Conservation (phyloP, 2,113 vertebrate species). For the Toxostoma redivivum region DNA sequence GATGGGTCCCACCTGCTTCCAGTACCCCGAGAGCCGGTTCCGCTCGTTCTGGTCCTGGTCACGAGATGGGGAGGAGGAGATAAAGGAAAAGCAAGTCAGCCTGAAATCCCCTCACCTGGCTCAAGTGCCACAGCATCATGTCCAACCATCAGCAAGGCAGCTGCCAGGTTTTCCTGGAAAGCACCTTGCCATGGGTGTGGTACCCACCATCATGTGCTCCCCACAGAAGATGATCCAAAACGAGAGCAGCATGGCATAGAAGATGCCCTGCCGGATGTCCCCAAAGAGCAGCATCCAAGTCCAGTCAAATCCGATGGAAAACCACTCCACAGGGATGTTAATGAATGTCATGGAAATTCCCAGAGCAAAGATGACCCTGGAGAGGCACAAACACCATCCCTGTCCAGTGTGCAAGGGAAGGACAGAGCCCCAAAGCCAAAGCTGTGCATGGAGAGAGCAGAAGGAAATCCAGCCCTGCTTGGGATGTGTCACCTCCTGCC, state of each 20-base stretch:
- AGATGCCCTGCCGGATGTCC: constrained; percentile 96
- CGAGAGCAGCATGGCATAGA: constrained; percentile 97
- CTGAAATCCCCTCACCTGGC: neutral
- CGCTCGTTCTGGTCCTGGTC: constrained; percentile 90
- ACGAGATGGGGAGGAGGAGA: neutral
- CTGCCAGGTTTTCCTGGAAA: neutral
- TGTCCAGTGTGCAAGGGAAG: neutral
- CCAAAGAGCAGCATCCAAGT: constrained; percentile 98
- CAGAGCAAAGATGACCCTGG: constrained; percentile 94
- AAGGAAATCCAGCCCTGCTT: neutral
- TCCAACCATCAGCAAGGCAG: neutral
- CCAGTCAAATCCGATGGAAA: constrained; percentile 96
- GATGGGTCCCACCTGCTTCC: constrained; percentile 97
- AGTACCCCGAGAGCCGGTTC: constrained; percentile 91
- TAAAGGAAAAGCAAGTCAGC: neutral
- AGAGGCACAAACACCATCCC: neutral
- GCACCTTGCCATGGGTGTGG: accelerated
- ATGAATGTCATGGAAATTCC: constrained; percentile 99
- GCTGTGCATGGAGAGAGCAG: neutral
- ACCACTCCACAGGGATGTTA: constrained; percentile 98
- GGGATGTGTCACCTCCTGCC: neutral
- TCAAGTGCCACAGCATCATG: accelerated
- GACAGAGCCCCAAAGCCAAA: neutral
- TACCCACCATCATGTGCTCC: constrained; percentile 95
- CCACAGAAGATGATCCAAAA: constrained; percentile 99